Evolutionary conservation across 2,113 vertebrate species (phyloP).

Genomic region (Urocitellus parryii): DNA sequence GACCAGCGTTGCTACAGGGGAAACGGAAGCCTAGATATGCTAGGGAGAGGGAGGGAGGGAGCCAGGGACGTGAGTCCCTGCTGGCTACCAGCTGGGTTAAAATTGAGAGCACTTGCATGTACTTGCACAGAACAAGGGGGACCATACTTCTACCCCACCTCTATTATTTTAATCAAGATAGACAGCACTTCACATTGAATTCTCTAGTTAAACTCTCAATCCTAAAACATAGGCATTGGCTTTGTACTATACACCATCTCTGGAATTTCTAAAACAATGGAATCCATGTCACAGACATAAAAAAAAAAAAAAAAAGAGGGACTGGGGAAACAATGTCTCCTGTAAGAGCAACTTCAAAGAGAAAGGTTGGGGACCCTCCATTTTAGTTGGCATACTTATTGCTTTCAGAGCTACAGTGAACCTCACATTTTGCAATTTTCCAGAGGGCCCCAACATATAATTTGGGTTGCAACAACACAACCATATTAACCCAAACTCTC

Average conservation of each 20-base stretch:
- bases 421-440: neutral
- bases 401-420: neutral
- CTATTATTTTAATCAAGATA: conserved; percentile 39
- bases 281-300: neutral
- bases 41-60: neutral
- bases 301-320: neutral
- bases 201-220: conserved; percentile 28
- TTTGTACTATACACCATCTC: conserved; percentile 5
- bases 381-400: neutral
- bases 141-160: neutral
- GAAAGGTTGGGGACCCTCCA: neutral
- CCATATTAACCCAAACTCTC: conserved; percentile 66
- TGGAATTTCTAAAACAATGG: conserved; percentile 52
- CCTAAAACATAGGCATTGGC: neutral
- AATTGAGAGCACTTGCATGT: neutral
- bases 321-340: neutral
- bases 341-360: neutral
- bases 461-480: conserved; percentile 45
- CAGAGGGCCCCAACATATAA: neutral
- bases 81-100: neutral
- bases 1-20: neutral
- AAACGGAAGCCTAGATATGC: conserved; percentile 29
- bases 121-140: neutral
- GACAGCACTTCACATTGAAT: conserved; percentile 35
- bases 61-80: neutral